A percentile compares a stretch with the other conserved stretches of the same genome.
phyloP scores from a whole-genome alignment of 2,888 invertebrate species.

The Hyalella azteca region DNA sequence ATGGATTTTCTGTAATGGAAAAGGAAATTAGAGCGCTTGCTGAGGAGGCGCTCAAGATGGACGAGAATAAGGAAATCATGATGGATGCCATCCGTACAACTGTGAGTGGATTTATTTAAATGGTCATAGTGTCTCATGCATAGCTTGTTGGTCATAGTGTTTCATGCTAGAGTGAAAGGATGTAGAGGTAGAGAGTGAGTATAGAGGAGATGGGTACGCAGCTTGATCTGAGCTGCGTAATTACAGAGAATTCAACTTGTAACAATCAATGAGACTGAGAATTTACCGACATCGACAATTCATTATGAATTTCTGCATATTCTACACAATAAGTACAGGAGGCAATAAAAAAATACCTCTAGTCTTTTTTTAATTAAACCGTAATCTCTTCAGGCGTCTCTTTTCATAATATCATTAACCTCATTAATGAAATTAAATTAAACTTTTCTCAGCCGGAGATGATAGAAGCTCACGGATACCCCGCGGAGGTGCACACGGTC shows the following conservation, averaged over 20 bases:
- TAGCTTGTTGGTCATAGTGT: neutral
- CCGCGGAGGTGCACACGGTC: slow-evolving; percentile 64
- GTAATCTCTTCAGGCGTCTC: no score
- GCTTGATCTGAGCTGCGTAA: neutral
- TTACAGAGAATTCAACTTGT: neutral
- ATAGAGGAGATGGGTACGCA: neutral
- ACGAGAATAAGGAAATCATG: neutral
- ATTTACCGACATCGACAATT: neutral
- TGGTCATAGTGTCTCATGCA: neutral
- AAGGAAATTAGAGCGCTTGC: neutral
- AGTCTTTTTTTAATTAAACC: neutral
- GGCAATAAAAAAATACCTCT: neutral
- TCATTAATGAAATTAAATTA: neutral
- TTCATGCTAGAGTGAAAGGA: neutral
- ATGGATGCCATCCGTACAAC: neutral
- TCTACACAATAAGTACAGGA: neutral
- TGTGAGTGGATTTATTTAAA: neutral
- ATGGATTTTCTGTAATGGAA: neutral
- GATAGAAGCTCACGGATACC: slow-evolving; percentile 65
- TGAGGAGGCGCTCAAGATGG: neutral
- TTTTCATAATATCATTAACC: no score
- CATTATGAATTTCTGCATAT: neutral
- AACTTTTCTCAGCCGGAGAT: slow-evolving; percentile 61
- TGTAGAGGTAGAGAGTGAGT: neutral
- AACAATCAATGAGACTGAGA: neutral